Base-by-base conservation (phyloP, 2,113 vertebrate species). In the Colaptes auratus region DNA sequence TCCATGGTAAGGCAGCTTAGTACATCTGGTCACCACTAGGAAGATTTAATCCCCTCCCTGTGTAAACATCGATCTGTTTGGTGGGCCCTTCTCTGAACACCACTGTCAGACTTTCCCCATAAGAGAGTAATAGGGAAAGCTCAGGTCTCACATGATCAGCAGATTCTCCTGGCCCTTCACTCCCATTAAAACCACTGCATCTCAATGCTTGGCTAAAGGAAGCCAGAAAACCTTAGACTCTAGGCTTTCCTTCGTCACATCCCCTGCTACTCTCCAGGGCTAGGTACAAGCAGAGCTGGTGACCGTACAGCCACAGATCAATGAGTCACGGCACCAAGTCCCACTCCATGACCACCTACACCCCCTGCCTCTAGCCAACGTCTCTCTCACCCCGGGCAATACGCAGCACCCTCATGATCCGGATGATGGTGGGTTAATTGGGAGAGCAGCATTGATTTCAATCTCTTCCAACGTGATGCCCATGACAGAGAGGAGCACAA, bases 351-450 rank as follows among this genome's bases (percentile, higher is more conserved):
- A 42, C 20, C 31, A 52, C 15, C 55, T 52, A n/a, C 20, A 76
- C 7, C 35, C 35, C 25, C 33, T 72, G 36, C 46, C 56, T 76
- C 59, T 28, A 53, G 64, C 18, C 74, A 66, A 30, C 0, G 6
- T 53, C 36, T 91, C 28, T 44, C 95, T 97, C 96, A 99, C 99
- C 99, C 86, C 99, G 98, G 44, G 99, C 99, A 0, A 99, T 99
- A 44, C 99, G 98, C 70, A 99, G 98, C 16, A 99, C 99, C 71
- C 99, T 98, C 99, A 99, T 99, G 97, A 99, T 99, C 64, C 99
- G 98, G 95, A 99, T 99, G 97, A 99, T 99, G 56, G 99, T 99
- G 76, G 99, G 96, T 99, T 99, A 98, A 99, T 99, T 92, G 99
- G 99, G 81, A 99, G 98, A 12, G 99, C 99, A 2, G 99, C 98